Evolutionary conservation across 1,140 invertebrate species (phyloP).

Genomic region (Drosophila setifemur): DNA sequence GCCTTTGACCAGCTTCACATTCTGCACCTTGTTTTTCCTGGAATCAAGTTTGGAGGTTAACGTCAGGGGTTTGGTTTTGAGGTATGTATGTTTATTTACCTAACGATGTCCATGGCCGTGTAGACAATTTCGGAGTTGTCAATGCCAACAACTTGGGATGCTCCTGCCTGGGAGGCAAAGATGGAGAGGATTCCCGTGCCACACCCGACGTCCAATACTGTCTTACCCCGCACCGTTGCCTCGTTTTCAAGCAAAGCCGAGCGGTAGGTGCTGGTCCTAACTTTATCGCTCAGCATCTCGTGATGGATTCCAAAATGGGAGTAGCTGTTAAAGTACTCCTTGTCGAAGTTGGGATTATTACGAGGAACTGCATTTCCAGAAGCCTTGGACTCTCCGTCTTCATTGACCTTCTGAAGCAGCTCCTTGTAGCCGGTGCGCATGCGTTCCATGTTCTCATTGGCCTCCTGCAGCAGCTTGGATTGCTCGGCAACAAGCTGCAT

Average conservation of each 20-base stretch:
- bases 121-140: conserved; percentile 94
- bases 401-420: conserved; percentile 81
- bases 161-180: conserved; percentile 97
- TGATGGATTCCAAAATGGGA: conserved; percentile 99
- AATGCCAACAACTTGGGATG: conserved; percentile 94
- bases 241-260: conserved; percentile 95
- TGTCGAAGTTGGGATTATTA: conserved; percentile 84
- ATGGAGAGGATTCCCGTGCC: conserved; percentile 97
- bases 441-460: conserved; percentile 85
- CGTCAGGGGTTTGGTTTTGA: background rate
- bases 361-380: conserved; percentile 39
- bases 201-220: conserved; percentile 96
- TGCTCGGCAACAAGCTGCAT: conserved; percentile 45
- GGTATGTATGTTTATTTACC: conserved; percentile 24
- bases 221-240: conserved; percentile 88
- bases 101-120: conserved; percentile 91
- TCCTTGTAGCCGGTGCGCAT: conserved; percentile 86
- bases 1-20: conserved; percentile 88
- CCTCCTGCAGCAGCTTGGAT: conserved; percentile 83
- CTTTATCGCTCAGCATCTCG: conserved; percentile 92
- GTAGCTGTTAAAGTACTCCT: conserved; percentile 97
- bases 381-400: conserved; percentile 49
- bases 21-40: conserved; percentile 87
- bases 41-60: background rate
- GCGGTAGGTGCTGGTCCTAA: conserved; percentile 95